Evolutionary conservation across 92 coral and sea anemone genomes (phyloP).

Genomic region (Parazoanthus swiftii): DNA sequence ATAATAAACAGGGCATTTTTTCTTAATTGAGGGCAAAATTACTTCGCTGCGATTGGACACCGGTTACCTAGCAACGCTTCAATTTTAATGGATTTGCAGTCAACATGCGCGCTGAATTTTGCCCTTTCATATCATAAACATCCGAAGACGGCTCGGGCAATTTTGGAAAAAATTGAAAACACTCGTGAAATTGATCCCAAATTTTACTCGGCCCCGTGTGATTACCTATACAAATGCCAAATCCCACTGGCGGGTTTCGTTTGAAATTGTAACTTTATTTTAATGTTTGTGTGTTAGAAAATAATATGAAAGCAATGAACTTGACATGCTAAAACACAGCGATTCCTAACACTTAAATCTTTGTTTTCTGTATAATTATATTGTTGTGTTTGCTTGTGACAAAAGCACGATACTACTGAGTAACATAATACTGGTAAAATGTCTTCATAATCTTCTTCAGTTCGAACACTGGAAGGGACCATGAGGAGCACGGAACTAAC

Average conservation of each 20-base stretch:
- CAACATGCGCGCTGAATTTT: no score
- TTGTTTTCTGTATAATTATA: slow-evolving; percentile 19
- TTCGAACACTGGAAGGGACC: neutral
- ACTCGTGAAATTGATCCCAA: no score
- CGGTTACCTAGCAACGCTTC: no score
- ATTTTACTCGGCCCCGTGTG: no score
- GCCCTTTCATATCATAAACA: no score
- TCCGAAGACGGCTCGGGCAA: no score
- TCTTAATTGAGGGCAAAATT: no score
- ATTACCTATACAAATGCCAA: no score
- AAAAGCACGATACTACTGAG: neutral
- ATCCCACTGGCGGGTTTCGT: neutral
- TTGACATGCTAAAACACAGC: slow-evolving; percentile 35
- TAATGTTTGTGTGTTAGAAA: slow-evolving; percentile 72
- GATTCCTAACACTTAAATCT: slow-evolving; percentile 27
- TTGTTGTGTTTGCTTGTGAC: neutral
- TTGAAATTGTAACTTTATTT: slow-evolving; percentile 49
- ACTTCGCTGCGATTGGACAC: no score
- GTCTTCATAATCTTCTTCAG: neutral
- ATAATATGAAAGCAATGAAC: slow-evolving; percentile 53
- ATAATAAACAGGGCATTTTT: no score
- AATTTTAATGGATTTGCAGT: no score
- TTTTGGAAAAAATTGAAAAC: no score
- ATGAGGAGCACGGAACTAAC: neutral
- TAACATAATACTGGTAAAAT: slow-evolving; percentile 7